Evolutionary conservation across 35 echinoderm and acorn worm genomes (phyloP), one percentile per base, ranked within the genome.

Genomic region (Holothuria glaberrima): DNA sequence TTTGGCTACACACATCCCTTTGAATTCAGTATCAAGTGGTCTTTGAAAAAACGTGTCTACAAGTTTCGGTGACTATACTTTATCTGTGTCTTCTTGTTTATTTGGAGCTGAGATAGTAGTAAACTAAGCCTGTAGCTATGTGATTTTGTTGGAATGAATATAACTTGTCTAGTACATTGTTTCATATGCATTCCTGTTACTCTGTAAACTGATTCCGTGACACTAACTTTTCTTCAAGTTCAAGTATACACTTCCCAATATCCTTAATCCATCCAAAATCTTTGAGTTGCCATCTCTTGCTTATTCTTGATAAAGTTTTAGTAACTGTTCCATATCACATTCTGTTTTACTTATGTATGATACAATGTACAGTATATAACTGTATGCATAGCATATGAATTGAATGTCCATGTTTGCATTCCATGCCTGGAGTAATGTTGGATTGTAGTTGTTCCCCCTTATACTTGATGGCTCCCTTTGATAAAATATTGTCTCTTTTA

Each of bases 351-450:
- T 30, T 61, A 95, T 95, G 34, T 95, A 95, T 22, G 91, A 93
- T 9, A 86, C 78, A 78, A 95, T 84, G 41, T 95, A 92, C 59
- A 29, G 66, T 27, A 92, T 62, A 80, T 74, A 89, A 6, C 68
- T 75, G 78, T 92, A 95, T 0, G 76, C 28, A 89, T 92, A 66
- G 14, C 54, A 71, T 0, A 92, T 66, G 74, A 62, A 91, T 26
- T 94, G 92, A 21, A 94, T 91, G 65, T 94, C 92, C 48, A 86
- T 74, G 59, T 94, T 94, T 0, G 92, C 92, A 94, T 94, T 71
- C 92, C 92, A 91, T 41, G 65, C 68, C 85, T 20, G 18, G 22
- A 90, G 52, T 61, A 94, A 59, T 38, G 46, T 21, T 25, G 88
- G 65, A 62, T 86, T 91, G 71, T 94, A 94, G 32, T 86, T 59